phyloP scores from a whole-genome alignment of 2,797 vertebrate species.

The Sphenopsis melanotis region DNA sequence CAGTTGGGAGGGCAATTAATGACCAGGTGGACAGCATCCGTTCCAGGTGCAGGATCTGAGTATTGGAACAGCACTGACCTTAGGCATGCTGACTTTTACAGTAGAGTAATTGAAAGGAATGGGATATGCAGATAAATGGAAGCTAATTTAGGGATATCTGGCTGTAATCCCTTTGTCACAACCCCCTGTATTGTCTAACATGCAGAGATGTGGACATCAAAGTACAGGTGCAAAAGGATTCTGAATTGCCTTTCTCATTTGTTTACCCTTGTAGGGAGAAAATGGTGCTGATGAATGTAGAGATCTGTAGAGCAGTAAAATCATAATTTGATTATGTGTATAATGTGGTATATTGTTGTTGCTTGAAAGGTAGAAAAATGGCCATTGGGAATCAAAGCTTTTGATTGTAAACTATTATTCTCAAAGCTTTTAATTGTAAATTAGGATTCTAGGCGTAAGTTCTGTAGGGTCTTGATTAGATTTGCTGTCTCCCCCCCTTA shows the following conservation, averaged over 20 bases:
- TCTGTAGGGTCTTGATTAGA: background rate
- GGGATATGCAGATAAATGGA: background rate
- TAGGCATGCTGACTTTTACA: background rate
- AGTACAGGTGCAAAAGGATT: background rate
- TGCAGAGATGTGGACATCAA: background rate
- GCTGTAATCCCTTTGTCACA: background rate
- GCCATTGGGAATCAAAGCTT: background rate
- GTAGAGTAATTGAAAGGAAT: background rate
- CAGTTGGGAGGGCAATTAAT: background rate
- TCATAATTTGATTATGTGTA: background rate
- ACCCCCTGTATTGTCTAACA: background rate
- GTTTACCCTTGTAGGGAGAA: background rate
- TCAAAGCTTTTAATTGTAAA: background rate
- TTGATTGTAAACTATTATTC: background rate
- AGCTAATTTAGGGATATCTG: background rate
- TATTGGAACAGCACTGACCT: background rate
- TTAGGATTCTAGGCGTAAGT: background rate
- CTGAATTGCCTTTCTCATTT: background rate
- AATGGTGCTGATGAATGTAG: background rate
- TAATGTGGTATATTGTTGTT: background rate
- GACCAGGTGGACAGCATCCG: background rate
- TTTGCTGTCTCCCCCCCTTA: background rate
- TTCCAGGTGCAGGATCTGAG: background rate
- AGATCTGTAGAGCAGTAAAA: background rate
- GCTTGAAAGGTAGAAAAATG: background rate